Evolutionary conservation across 2,888 invertebrate species (phyloP), one percentile per base, ranked within the genome.

Genomic region (Onthophagus sagittarius): DNA sequence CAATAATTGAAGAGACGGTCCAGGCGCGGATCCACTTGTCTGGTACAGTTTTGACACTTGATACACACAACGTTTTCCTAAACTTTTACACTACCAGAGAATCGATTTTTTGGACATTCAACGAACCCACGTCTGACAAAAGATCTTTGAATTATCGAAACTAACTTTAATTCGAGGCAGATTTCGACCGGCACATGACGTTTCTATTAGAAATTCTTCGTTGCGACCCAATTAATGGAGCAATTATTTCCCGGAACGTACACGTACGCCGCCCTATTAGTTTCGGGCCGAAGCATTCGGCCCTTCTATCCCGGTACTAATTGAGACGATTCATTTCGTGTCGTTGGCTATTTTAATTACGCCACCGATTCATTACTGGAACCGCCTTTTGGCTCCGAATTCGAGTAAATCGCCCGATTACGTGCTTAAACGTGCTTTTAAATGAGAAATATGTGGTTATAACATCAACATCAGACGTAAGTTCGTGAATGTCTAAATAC

Each of bases 321-420:
- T 83, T 83, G 82, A 83, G 81, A 82, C 83, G 79, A 83, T 84
- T 82, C 83, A 83, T 84, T 67, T 83, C 79, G 78, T 79, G 81
- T 82, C 83, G 80, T 83, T 81, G 79, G 79, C 78, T 79, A 80
- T 81, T 82, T 82, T 82, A 82, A 82, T 81, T 81, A 78, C 75
- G 73, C 75, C 79, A 75, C 75, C 79, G 76, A 80, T 80, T 79
- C 80, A 79, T 80, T 80, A 78, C 39, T 11, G 39, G 39, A 11
- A 53, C 7, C 39, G 39, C 9, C 11, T 53, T 53, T 53, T 53
- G 39, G 39, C 11, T 4, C 11, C 11, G 6, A 53, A 53, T 11
- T 53, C 39, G 11, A 9, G 11, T 53, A 53, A 53, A 23, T 23
- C 23, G 23, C 3, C 11, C 39, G 39, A 53, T 53, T 53, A 9